Evolutionary conservation across 2,797 vertebrate genomes (phyloP).

Genomic region (Pipistrellus pygmaeus): DNA sequence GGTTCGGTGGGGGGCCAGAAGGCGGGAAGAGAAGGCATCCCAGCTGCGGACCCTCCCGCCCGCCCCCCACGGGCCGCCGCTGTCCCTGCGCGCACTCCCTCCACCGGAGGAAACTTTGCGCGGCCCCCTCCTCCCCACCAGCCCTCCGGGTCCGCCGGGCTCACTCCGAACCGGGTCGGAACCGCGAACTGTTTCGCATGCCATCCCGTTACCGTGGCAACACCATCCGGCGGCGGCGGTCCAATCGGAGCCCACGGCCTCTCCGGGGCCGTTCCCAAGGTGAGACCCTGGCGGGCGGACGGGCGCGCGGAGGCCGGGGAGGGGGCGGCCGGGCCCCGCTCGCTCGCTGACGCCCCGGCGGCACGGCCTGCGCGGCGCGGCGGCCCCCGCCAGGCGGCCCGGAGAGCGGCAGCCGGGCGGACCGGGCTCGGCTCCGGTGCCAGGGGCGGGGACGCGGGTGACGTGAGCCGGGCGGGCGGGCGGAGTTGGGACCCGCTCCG

Average conservation of each 20-base stretch:
- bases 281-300: constrained; percentile 43
- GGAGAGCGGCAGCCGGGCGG: neutral
- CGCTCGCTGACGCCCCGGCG: neutral
- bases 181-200: constrained; percentile 74
- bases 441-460: constrained; percentile 81
- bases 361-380: too few species aligned
- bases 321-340: neutral
- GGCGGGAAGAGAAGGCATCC: neutral
- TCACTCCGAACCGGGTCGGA: constrained; percentile 70
- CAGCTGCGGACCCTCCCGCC: rapidly evolving
- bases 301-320: neutral
- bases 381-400: neutral
- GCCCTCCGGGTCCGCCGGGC: neutral
- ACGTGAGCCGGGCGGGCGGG: constrained; percentile 80
- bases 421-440: constrained; percentile 58
- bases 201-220: constrained; percentile 85
- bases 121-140: constrained; percentile 1
- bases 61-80: neutral
- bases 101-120: constrained; percentile 72
- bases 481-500: constrained; percentile 76
- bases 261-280: constrained; percentile 68
- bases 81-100: neutral
- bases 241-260: constrained; percentile 80
- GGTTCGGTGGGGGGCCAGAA: neutral
- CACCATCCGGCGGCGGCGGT: constrained; percentile 73